phyloP scores from a whole-genome alignment of 2,888 invertebrate species.

The Orthonychiurus folsomi region DNA sequence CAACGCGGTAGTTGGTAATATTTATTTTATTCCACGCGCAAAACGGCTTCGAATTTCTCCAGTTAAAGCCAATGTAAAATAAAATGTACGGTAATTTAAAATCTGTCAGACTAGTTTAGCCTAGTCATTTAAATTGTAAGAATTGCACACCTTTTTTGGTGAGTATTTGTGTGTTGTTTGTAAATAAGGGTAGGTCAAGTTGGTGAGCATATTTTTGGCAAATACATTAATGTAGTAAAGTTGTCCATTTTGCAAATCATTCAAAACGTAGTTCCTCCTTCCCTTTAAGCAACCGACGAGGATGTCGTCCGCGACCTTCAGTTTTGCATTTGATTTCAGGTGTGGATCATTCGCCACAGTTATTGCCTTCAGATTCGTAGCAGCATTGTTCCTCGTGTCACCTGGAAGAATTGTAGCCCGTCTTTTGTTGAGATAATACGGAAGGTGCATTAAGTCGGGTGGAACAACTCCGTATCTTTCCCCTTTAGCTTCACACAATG shows the following conservation, averaged over 20 bases:
- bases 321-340: constrained; percentile 1
- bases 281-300: constrained; percentile 48
- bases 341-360: no score
- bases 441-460: constrained; percentile 38
- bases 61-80: no score
- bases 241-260: constrained; percentile 46
- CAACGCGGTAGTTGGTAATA: no score
- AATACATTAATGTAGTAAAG: constrained; percentile 52
- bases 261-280: constrained; percentile 48
- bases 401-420: background rate
- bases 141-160: constrained; percentile 33
- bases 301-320: constrained; percentile 36
- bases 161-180: constrained; percentile 44
- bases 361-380: background rate
- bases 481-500: constrained; percentile 49
- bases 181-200: constrained; percentile 50
- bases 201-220: constrained; percentile 48
- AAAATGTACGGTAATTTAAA: background rate
- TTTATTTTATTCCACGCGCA: no score
- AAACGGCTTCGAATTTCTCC: no score
- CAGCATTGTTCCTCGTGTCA: background rate
- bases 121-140: no score
- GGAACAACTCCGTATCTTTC: constrained; percentile 43
- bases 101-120: background rate
- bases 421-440: constrained; percentile 28